phyloP scores from a whole-genome alignment of 92 coral and sea anemone species.

The Palythoa grandiflora region DNA sequence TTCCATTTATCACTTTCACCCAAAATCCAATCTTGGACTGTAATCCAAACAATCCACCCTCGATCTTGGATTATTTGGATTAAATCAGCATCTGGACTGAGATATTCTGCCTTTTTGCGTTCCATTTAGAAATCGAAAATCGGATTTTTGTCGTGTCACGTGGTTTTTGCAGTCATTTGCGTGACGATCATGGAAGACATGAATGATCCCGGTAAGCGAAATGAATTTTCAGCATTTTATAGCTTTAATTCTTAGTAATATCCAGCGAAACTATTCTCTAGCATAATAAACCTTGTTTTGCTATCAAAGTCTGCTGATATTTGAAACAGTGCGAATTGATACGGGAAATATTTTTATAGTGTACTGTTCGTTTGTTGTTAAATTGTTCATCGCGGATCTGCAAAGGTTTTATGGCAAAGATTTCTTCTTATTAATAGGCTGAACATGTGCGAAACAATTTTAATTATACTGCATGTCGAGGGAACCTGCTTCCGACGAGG shows the following conservation, averaged over 20 bases:
- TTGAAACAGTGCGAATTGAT: constrained; percentile 11
- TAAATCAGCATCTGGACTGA: not conserved
- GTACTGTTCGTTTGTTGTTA: constrained; percentile 9
- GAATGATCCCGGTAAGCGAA: constrained; percentile 12
- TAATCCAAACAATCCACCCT: not conserved
- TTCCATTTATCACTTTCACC: no score
- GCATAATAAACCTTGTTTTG: constrained; percentile 18
- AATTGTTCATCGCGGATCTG: constrained; percentile 3
- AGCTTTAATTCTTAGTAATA: constrained; percentile 1
- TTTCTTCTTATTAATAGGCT: no score
- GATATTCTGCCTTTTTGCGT: no score
- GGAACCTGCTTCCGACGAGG: no score
- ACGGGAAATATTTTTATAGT: constrained; percentile 1
- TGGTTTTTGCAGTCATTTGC: not conserved
- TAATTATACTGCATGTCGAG: no score
- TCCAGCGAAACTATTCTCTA: constrained; percentile 9
- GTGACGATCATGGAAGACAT: constrained; percentile 21
- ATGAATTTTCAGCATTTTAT: constrained; percentile 12
- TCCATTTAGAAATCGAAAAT: no score
- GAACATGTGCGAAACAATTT: no score
- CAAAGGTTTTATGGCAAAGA: no score
- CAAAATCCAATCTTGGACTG: no score
- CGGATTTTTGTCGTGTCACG: constrained; percentile 15
- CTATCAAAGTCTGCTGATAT: not conserved
- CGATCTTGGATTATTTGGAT: not conserved